Base-by-base conservation (phyloP, 2,113 vertebrate genomes). In the Pongo abelii region DNA sequence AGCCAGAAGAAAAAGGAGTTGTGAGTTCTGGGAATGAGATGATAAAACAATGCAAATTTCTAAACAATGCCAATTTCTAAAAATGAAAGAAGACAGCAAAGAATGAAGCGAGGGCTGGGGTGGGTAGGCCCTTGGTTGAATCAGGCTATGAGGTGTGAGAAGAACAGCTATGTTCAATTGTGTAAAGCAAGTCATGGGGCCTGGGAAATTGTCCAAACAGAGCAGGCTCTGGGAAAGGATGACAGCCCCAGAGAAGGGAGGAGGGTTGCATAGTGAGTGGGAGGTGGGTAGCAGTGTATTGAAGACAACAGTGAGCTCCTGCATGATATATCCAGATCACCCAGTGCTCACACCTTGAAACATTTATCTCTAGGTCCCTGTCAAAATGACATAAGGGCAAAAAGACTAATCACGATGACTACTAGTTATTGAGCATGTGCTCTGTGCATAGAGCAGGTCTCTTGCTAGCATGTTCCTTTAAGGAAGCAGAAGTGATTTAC, bases 261-360 rank as follows among this genome's bases (percentile, higher is more conserved):
- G n/a, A 35, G 38, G 1, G 4, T 3, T 3, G 1, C 0, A 0
- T 3, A 3, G 11, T 6, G 8, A 64, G 61, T 64, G 11, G 5
- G 61, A 64, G 46, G 22, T 17, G 20, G 46, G 17, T 17, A 16
- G 5, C 2, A 20, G 10, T 80, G 13, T 25, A 27, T 27, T 38
- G 10, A 10, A 43, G 75, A 22, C 4, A 38, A 2, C 50, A 84
- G 4, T 43, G 5, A 72, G 14, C 25, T 61, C 12, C 17, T 3
- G 4, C 12, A 38, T 7, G 27, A 55, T 11, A 20, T 46, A 18
- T 17, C 8, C 23, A 57, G 12, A 13, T 55, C n/a, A 52, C 20
- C 30, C 11, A 70, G 4, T 46, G 35, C 38, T n/a, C 27, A 13
- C 52, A 32, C 12, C 32, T 46, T 48, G 48, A 70, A 46, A 64